Percentiles rank a stretch among this genome's conserved stretches.
Conservation (phyloP, 2,797 vertebrate species). For the Diceros bicornis region DNA sequence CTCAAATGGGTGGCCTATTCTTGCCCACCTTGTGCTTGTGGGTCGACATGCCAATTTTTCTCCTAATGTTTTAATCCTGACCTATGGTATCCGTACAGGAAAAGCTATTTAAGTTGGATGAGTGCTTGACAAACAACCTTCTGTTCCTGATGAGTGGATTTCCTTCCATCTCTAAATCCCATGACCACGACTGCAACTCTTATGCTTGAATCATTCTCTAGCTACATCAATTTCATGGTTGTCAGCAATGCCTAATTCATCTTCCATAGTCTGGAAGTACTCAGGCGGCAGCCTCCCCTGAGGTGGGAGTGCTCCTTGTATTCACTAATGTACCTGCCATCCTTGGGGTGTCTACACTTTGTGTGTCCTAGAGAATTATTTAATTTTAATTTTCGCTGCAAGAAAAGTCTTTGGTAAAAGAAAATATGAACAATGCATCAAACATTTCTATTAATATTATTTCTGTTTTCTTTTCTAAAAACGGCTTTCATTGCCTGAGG, state of each 20-base stretch:
- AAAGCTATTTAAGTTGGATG: conserved; percentile 77
- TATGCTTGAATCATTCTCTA: conserved; percentile 79
- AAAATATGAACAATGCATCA: conserved; percentile 34
- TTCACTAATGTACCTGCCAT: conserved; percentile 63
- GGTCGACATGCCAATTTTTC: conserved; percentile 17
- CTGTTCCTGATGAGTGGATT: conserved; percentile 81
- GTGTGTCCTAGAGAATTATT: conserved; percentile 59
- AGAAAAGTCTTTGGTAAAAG: conserved; percentile 37
- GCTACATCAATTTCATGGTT: conserved; percentile 84
- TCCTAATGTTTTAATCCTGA: conserved; percentile 70
- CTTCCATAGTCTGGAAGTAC: conserved; percentile 81
- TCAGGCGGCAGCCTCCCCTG: conserved; percentile 73
- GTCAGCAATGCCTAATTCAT: conserved; percentile 82
- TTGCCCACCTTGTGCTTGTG: conserved; percentile 56
- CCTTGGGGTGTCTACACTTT: conserved; percentile 45
- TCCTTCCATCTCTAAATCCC: conserved; percentile 83
- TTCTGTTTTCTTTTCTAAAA: conserved; percentile 43
- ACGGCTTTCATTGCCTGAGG: neutral
- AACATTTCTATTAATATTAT: conserved; percentile 29
- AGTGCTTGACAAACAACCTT: conserved; percentile 77
- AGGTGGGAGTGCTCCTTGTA: conserved; percentile 59
- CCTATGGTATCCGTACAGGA: conserved; percentile 75
- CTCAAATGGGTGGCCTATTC: conserved; percentile 58
- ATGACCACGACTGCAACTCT: conserved; percentile 80
- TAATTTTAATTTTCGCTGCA: conserved; percentile 66